Conservation (phyloP, 2,888 invertebrate species). For the Lasioglossum vierecki region DNA sequence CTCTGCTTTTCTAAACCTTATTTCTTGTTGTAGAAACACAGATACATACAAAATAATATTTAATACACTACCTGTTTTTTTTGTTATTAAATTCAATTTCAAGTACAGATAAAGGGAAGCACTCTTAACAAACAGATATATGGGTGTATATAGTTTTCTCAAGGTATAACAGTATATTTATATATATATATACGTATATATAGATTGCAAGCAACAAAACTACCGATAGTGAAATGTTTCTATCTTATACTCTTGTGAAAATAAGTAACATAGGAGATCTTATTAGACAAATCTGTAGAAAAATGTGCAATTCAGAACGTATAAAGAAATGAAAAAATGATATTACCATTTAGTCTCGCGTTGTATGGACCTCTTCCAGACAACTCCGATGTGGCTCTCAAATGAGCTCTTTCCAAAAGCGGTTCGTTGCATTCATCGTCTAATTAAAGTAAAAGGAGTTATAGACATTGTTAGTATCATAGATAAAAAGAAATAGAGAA, state of each 20-base stretch:
- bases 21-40: neutral
- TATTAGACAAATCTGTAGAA: conserved; percentile 36
- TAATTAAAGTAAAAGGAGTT: conserved; percentile 61
- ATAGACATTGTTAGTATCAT: neutral
- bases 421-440: conserved; percentile 92
- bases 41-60: neutral
- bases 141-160: conserved; percentile 33
- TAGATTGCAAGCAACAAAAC: conserved; percentile 63
- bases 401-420: conserved; percentile 89
- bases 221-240: conserved; percentile 48
- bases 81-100: conserved; percentile 34
- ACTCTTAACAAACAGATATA: conserved; percentile 36
- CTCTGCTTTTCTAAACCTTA: conserved; percentile 17
- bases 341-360: conserved; percentile 93
- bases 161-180: neutral
- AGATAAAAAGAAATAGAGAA: neutral
- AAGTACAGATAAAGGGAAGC: conserved; percentile 48
- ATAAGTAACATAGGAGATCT: conserved; percentile 25
- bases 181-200: conserved; percentile 9
- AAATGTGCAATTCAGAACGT: conserved; percentile 26
- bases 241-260: conserved; percentile 43
- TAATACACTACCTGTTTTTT: conserved; percentile 42
- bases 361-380: conserved; percentile 93
- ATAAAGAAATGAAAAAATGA: neutral
- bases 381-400: conserved; percentile 92